Evolutionary conservation across 1,140 invertebrate species (phyloP), one percentile per base, ranked within the genome.

Genomic region (Brachionus paranguensis): DNA sequence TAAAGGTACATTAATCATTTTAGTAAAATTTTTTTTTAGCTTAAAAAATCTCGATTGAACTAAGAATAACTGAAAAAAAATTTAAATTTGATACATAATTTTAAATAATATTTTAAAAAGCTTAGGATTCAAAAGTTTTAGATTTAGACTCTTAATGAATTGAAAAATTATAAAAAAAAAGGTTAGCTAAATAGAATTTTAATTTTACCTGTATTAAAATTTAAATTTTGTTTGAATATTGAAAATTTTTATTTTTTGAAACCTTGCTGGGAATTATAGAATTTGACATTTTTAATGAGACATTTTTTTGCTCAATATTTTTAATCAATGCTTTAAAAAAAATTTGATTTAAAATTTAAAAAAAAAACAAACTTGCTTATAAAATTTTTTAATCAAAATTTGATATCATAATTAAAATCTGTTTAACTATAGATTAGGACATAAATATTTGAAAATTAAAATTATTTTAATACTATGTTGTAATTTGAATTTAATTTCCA

Each of bases 101-200:
- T 33, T 33, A 68, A 68, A 68, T 14, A 68, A 68, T 37, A 8
- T 60, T 24, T 20, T 20, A 60, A 20, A 20, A 60, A 20, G 20
- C 33, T 68, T 33, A 41, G 41, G 24, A 68, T 68, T 29, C 33
- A 11, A 68, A 68, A 68, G 65, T 29, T 68, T 68, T 68, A 17
- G 27, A 33, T 33, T 68, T 68, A 68, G 65, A 68, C 12, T 7
- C n/a, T 68, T n/a, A 68, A 68, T 33, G 27, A n/a, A 68, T 33
- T 68, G 27, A 68, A 68, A 68, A 33, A 33, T 41, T 33, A n/a
- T 33, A 68, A 41, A 33, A 33, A 68, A 68, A 72, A 72, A 72
- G 68, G 68, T 72, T 72, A 72, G 37, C 17, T 72, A 72, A 72
- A 72, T 72, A 72, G n/a, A 68, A 37, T 33, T 68, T 33, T 33